Conservation (phyloP, 2,797 vertebrate genomes). For the Dromococcyx pavoninus region DNA sequence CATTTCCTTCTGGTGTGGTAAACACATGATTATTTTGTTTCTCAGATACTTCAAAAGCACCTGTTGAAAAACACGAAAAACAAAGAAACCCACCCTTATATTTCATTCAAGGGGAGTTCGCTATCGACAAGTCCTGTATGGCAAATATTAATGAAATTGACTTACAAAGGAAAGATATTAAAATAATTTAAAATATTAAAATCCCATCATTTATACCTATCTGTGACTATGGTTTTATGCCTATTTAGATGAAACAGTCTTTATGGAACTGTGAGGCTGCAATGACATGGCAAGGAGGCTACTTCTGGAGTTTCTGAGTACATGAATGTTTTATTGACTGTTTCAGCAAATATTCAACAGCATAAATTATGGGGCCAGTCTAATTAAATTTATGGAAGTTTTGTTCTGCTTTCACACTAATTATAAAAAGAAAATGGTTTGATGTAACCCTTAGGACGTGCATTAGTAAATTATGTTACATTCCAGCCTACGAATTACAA, state of each 20-base stretch:
- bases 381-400: neutral
- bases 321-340: neutral
- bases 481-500: neutral
- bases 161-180: neutral
- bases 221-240: neutral
- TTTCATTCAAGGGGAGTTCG: neutral
- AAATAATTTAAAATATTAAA: neutral
- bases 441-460: neutral
- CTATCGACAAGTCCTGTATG: neutral
- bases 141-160: neutral
- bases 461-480: neutral
- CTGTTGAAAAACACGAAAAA: constrained; percentile 60
- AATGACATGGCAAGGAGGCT: neutral
- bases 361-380: neutral
- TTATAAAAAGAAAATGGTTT: neutral
- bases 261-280: neutral
- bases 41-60: constrained; percentile 37
- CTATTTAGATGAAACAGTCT: neutral
- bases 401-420: neutral
- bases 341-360: neutral
- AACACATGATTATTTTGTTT: neutral
- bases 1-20: constrained; percentile 61
- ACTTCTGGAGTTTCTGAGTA: neutral
- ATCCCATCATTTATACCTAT: neutral
- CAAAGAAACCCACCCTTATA: neutral